Percentiles rank a stretch among this genome's conserved stretches.
These are phyloP conservation scores for Chrysaora quinquecirrha DNA, from an alignment of 30 jellyfish, hydroid and myxozoan genomes.

Conservation along the genomic window DNA sequence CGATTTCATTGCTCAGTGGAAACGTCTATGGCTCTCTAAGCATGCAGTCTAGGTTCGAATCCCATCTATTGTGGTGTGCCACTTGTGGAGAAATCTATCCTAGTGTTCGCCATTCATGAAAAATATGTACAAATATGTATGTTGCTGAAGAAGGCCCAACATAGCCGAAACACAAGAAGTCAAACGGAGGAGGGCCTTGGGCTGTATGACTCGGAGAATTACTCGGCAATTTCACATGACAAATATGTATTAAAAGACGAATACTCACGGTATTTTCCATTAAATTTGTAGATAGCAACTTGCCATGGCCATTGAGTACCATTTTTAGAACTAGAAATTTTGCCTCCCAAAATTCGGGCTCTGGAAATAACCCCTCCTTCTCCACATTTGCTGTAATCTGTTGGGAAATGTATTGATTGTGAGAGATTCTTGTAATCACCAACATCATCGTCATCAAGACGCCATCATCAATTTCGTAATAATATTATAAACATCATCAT, in stretches of 20 bases:
- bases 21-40: neutral
- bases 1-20: no score
- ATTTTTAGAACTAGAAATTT: neutral
- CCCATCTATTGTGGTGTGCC: no score
- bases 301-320: constrained; percentile 71
- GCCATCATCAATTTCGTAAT: neutral
- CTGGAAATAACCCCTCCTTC: constrained; percentile 9
- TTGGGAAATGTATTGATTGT: neutral
- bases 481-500: no score
- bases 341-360: constrained; percentile 57
- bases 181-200: no score
- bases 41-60: neutral
- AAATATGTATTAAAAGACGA: neutral
- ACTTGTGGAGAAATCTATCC: no score
- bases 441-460: neutral
- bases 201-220: no score
- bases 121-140: no score
- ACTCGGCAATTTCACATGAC: neutral
- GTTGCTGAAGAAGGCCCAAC: no score
- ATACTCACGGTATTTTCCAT: constrained; percentile 3
- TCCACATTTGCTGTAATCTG: constrained; percentile 69
- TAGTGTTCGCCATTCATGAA: no score
- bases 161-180: no score
- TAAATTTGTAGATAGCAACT: constrained; percentile 42
- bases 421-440: neutral